Evolutionary conservation across 2,888 invertebrate species (phyloP), one percentile per base, ranked within the genome.

Genomic region (Watsonalla cultraria): DNA sequence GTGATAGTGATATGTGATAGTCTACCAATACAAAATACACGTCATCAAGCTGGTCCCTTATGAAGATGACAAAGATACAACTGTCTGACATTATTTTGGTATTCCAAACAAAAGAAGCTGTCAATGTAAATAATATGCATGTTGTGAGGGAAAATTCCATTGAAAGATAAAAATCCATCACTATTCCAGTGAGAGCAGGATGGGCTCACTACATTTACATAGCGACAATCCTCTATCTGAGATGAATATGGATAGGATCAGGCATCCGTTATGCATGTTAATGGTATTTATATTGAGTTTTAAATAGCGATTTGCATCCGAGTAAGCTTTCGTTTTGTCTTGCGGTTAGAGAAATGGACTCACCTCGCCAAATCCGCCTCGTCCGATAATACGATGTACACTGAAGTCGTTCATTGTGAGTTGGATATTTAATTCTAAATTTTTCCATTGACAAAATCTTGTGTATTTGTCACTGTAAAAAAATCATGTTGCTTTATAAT

Each of bases 341-440:
- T 47, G 49, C 37, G n/a, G 14, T 46, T 39, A 46, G 5, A 37
- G 46, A 42, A 51, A 59, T 55, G 49, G 37, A 58, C 82, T 84
- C 59, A 90, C 90, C 91, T 99, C 99, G 51, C 99, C 99, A 85
- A 99, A 99, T 50, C 99, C 99, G 51, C 99, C 99, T 67, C 99
- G 93, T 33, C 99, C 99, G 77, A 99, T 99, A 82, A 99, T 99
- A 80, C 99, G 96, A 92, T 99, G 99, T 68, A 99, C 99, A 90
- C 98, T 99, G 92, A 99, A 99, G 94, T 99, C 99, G 92, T 99
- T 99, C 99, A 99, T 99, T 74, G 99, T 98, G 88, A 99, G 92
- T 95, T 98, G 98, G 85, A 99, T 99, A 93, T 99, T 99, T 86
- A 99, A 93, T 93, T 99, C 99, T 93, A 99, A 94, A 91, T 99